Base-by-base conservation (phyloP, 2,113 vertebrate genomes). In the Hydrochoerus hydrochaeris region DNA sequence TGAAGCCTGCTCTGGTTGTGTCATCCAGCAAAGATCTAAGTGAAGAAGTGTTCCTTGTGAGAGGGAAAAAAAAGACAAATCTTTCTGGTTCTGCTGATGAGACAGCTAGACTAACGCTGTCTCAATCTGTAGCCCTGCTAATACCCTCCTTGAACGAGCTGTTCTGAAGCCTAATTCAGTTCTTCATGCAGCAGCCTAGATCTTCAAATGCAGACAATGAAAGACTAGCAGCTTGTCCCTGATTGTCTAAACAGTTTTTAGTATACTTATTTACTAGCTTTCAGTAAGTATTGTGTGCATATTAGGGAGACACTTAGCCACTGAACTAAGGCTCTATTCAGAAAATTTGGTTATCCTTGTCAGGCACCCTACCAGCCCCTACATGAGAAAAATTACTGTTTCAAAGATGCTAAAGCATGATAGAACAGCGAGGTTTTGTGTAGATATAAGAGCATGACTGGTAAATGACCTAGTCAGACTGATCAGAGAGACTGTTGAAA, bases 1-100 rank as follows among this genome's bases (percentile, higher is more conserved):
- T 62, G 63, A 97, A 96, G 44, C 88, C 24, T 95, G 73, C 81
- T 80, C 92, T 44, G 85, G 85, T 97, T 91, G 4, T 63, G 20
- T 4, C 57, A 73, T 44, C 71, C 6, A 94, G 71, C 38, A 89
- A 90, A 96, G 57, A 38, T 95, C 12, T 77, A 75, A 57, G 38
- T 93, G 63, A 75, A 92, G 80, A 84, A 62, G 30, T 94, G 7
- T 22, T 95, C 3, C 46, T 91, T 81, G 11, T 30, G 49, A 75
- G 63, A 83, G 62, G 38, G 83, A 65, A 60, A 81, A 19, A 19
- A 57, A 54, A 54, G 16, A n/a, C n/a, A n/a, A n/a, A 1, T 69
- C 14, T 65, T 16, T 57, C 28, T 11, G 49, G 26, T 62, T 30
- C 35, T 95, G 3, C 58, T 69, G 58, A 75, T 69, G 58, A 75